Evolutionary conservation across 1,140 invertebrate species (phyloP), one percentile per base, ranked within the genome.

Genomic region (Drosophila kikkawai): DNA sequence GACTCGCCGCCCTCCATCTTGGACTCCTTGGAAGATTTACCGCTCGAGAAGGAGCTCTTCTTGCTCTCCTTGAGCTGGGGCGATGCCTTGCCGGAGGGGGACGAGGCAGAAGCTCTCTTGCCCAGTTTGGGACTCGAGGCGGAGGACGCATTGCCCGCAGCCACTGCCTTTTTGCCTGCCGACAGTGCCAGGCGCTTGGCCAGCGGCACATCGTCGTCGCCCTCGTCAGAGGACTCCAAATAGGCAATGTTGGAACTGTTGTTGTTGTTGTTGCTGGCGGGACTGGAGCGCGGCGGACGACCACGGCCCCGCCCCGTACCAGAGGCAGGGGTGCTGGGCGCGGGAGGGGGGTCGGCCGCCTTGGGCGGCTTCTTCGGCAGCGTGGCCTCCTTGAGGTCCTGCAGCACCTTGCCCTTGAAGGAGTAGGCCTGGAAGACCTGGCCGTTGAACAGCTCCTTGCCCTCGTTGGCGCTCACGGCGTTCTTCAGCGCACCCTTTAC

Each of bases 381-480:
- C 47, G 94, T 94, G 39, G 91, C 91, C 65, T 92, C 91, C 42
- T 92, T 92, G 4, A 92, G 48, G 36, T 92, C 91, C 48, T 92
- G 91, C 48, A 92, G 59, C 7, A 92, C 91, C 57, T 92, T 92
- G 17, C 91, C 91, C 39, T 92, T 92, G 26, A 92, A 92, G 1
- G 91, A 90, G 69, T 94, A 94, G 7, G 94, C 94, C 47, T 94
- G 94, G 71, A 94, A 95, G 71, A 94, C 94, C 73, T 95, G 94
- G 15, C 94, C 94, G 79, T 94, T 94, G 70, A 94, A 95, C 3
- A 95, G 93, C 67, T 95, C 93, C 59, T 95, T 93, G n/a, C 94
- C 94, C n/a, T 94, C 94, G 42, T 94, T 95, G 26, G 93, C 93
- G 69, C 93, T 94, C 5, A 95, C 93, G 51, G 94, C 93, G 1